Conservation (phyloP, 2,797 vertebrate genomes). For the Bryconaethiops microstoma region DNA sequence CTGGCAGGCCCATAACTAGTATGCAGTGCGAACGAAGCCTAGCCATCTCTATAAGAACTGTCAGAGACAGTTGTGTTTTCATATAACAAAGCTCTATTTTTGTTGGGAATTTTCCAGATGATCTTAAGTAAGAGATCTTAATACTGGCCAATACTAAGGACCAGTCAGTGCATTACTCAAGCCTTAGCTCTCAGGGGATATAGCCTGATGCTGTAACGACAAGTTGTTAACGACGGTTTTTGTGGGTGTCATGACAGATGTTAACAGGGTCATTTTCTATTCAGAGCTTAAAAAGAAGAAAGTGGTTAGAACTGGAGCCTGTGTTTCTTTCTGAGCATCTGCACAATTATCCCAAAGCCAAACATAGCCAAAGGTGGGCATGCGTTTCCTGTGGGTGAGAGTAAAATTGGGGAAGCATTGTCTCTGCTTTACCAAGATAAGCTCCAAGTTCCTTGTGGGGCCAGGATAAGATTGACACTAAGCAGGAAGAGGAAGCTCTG, state of each 20-base stretch:
- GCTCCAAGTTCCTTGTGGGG: constrained; percentile 57
- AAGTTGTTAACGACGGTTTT: background rate
- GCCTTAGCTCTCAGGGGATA: background rate
- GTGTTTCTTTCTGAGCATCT: constrained; percentile 54
- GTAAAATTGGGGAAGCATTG: constrained; percentile 36
- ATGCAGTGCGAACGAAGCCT: background rate
- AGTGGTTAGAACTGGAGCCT: constrained; percentile 31
- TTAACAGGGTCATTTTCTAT: background rate
- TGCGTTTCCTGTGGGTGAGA: constrained; percentile 46
- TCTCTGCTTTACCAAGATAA: constrained; percentile 73
- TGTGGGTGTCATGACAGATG: too few relatives aligned
- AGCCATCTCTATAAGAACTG: background rate
- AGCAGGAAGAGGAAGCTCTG: constrained; percentile 71
- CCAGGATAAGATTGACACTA: constrained; percentile 50
- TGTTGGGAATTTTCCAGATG: background rate
- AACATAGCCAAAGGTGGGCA: constrained; percentile 50
- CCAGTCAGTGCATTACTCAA: too few relatives aligned
- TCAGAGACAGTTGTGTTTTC: too few relatives aligned
- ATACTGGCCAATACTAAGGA: background rate
- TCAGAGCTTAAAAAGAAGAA: background rate
- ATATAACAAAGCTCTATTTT: too few relatives aligned
- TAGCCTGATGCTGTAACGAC: background rate
- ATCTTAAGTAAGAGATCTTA: background rate
- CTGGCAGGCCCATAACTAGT: too few relatives aligned
- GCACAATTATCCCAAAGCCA: constrained; percentile 43